Conservation (phyloP, 2,888 invertebrate genomes). For the Isoperla grammatica region DNA sequence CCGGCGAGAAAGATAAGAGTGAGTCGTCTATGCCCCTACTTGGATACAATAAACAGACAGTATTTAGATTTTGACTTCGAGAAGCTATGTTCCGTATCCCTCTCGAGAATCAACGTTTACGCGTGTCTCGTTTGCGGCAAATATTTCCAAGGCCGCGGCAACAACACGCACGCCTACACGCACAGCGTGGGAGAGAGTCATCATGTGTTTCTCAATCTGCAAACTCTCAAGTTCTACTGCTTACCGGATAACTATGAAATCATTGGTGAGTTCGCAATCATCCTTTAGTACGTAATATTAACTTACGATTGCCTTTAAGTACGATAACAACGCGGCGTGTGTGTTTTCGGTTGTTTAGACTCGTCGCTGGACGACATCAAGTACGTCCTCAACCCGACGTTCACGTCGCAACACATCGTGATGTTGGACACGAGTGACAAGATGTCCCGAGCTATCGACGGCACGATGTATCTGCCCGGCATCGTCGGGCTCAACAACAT, state of each 20-base stretch:
- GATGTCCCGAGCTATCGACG: conserved; percentile 91
- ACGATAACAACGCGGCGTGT: not conserved
- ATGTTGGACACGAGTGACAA: conserved; percentile 75
- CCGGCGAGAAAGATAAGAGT: conserved; percentile 13
- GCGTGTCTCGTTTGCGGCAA: conserved; percentile 99
- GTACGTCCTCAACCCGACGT: conserved; percentile 97
- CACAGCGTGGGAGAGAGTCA: conserved; percentile 98
- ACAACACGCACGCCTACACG: conserved; percentile 97
- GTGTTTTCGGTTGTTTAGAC: conserved; percentile 53
- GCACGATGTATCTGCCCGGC: conserved; percentile 93
- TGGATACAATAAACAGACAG: conserved; percentile 96
- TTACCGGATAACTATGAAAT: conserved; percentile 99
- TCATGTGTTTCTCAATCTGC: conserved; percentile 95
- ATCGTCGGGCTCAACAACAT: conserved; percentile 97
- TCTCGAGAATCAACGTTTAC: conserved; percentile 98
- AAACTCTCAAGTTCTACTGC: conserved; percentile 96
- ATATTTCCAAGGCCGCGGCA: conserved; percentile 92
- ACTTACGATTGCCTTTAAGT: not conserved
- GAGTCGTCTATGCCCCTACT: conserved; percentile 79
- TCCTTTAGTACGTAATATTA: not conserved
- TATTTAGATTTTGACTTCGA: conserved; percentile 99
- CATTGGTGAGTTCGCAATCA: conserved; percentile 64
- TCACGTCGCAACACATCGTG: conserved; percentile 75
- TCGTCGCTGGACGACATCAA: conserved; percentile 97
- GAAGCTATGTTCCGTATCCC: conserved; percentile 94